Evolutionary conservation across 2,113 vertebrate genomes (phyloP).

Genomic region (Rissa tridactyla): DNA sequence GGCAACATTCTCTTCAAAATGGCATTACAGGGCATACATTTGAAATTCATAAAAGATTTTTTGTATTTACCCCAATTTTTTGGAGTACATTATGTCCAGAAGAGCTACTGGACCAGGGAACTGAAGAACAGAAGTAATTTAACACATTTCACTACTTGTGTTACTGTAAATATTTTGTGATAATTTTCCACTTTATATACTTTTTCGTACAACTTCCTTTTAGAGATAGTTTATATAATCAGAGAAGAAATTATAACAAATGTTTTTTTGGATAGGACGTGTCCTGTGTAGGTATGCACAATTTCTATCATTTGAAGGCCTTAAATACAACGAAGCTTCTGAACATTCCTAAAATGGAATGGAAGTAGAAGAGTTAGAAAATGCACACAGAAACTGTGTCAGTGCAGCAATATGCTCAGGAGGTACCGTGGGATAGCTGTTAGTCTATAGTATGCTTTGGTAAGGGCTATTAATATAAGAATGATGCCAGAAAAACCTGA

Average conservation of each 20-base stretch:
- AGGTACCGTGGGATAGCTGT: background rate
- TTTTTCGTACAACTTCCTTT: background rate
- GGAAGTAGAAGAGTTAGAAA: background rate
- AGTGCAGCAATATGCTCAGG: background rate
- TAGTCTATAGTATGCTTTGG: background rate
- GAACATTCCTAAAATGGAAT: background rate
- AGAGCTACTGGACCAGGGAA: background rate
- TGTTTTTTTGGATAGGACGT: background rate
- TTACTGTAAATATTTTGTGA: background rate
- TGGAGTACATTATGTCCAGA: background rate
- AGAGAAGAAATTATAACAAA: background rate
- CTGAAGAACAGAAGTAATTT: background rate
- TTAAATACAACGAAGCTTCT: background rate
- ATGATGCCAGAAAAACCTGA: slow-evolving; percentile 12
- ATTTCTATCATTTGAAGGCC: background rate
- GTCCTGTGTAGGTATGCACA: accelerated
- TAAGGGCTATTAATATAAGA: background rate
- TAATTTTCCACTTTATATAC: background rate
- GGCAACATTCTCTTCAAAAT: background rate
- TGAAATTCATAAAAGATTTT: background rate
- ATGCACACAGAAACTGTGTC: background rate
- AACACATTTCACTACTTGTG: background rate
- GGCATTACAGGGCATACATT: background rate
- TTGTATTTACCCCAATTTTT: background rate
- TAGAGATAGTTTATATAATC: background rate